Evolutionary conservation across 2,888 invertebrate species (phyloP).

Genomic region (Spodoptera exigua): DNA sequence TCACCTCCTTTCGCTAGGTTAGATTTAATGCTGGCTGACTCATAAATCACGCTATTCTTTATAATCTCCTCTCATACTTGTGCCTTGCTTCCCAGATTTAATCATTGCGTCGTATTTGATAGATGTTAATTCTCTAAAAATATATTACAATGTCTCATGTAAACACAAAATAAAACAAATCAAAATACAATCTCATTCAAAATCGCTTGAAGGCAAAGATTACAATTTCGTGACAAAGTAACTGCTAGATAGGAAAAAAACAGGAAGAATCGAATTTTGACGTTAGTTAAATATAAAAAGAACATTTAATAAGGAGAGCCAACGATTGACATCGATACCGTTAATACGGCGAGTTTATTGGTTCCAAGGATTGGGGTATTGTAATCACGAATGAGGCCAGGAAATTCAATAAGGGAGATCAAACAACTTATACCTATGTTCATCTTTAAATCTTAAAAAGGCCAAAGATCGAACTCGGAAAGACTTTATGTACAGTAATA

Average conservation of each 20-base stretch:
- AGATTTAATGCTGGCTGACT: conserved; percentile 21
- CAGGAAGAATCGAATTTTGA: background rate
- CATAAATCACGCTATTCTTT: conserved; percentile 5
- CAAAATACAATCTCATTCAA: background rate
- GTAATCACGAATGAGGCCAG: conserved; percentile 42
- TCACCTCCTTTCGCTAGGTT: conserved; percentile 17
- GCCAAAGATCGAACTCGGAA: conserved; percentile 37
- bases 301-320: conserved; percentile 17
- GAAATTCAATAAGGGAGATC: conserved; percentile 43
- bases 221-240: too few relatives aligned
- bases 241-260: background rate
- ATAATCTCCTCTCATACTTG: too few relatives aligned
- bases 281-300: conserved; percentile 11
- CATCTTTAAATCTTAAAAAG: conserved; percentile 50
- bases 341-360: conserved; percentile 25
- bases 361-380: conserved; percentile 40
- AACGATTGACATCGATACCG: conserved; percentile 6
- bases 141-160: too few relatives aligned
- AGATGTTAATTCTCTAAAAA: too few relatives aligned
- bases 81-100: too few relatives aligned
- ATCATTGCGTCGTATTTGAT: too few relatives aligned
- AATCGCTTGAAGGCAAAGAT: conserved; percentile 8
- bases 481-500: conserved; percentile 48
- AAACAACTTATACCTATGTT: conserved; percentile 45
- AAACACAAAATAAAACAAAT: too few relatives aligned